Evolutionary conservation across 2,888 invertebrate species (phyloP).

Genomic region (Meteorus colon): DNA sequence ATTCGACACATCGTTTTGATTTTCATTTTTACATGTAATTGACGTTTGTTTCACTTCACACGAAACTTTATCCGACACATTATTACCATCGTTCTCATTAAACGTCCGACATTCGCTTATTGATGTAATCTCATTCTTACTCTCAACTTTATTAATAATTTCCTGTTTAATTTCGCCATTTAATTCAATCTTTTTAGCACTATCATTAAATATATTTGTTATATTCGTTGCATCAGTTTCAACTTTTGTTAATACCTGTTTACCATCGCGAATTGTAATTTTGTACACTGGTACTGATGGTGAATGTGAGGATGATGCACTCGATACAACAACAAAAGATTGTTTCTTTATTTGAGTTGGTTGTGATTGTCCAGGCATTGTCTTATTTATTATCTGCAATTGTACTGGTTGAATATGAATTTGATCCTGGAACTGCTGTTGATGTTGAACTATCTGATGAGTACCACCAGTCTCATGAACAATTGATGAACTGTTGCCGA

Average conservation of each 20-base stretch:
- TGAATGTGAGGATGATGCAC: slow-evolving; percentile 55
- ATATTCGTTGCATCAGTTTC: slow-evolving; percentile 68
- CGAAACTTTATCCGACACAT: slow-evolving; percentile 53
- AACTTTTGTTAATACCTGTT: slow-evolving; percentile 80
- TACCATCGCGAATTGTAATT: slow-evolving; percentile 83
- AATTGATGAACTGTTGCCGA: slow-evolving; percentile 44
- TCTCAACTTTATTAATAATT: slow-evolving; percentile 54
- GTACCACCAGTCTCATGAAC: slow-evolving; percentile 1
- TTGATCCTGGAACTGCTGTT: slow-evolving; percentile 50
- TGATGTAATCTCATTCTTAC: slow-evolving; percentile 39
- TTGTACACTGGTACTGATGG: slow-evolving; percentile 74
- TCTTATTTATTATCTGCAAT: slow-evolving; percentile 57
- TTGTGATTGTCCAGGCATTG: slow-evolving; percentile 41
- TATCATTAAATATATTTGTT: slow-evolving; percentile 59
- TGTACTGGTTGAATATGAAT: slow-evolving; percentile 55
- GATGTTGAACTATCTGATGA: slow-evolving; percentile 36
- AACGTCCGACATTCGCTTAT: slow-evolving; percentile 45
- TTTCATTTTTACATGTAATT: slow-evolving; percentile 61
- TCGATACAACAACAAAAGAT: slow-evolving; percentile 62
- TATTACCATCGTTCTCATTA: slow-evolving; percentile 46
- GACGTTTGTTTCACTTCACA: slow-evolving; percentile 62
- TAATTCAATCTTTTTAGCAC: slow-evolving; percentile 55
- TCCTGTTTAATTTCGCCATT: slow-evolving; percentile 61
- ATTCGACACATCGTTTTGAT: slow-evolving; percentile 51
- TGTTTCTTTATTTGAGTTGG: slow-evolving; percentile 56